Base-by-base conservation (phyloP, 2,888 invertebrate species). In the Hydroisotoma schaefferi region DNA sequence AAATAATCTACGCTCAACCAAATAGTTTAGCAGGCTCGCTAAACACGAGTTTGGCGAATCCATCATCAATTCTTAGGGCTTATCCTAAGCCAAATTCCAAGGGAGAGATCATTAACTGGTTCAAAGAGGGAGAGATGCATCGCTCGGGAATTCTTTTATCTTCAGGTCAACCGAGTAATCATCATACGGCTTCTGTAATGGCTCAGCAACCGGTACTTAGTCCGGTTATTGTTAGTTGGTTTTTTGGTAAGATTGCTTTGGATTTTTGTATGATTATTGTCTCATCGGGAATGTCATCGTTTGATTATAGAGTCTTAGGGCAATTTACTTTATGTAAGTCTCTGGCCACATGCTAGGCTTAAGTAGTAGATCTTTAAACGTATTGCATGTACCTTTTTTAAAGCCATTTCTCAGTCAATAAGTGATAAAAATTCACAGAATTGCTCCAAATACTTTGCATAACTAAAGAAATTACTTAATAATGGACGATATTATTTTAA, bases 181-280 rank as follows among this genome's bases (percentile, higher is more conserved):
- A 18, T 49, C 61, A 29, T 23, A 12, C 43, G 6, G 15, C 20
- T 5, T 5, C 47, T 5, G 26, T 46, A 22, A 22, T 38, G 18
- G 22, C 55, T 15, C 43, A 48, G 37, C 61, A 59, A 26, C 54
- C 52, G 22, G 48, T 26, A 6, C 47, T 46, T 8, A 46, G 44
- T n/a, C 62, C 62, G n/a, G 52, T 57, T 26, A 27, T 65, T 15
- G 62, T 65, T 28, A 55, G 43, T 25, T 65, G 65, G 65, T 65
- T 65, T 44, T 65, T 65, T 59, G 65, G 65, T 65, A 53, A 59
- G 58, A 51, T 8, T n/a, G n/a, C n/a, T n/a, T n/a, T n/a, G n/a
- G n/a, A n/a, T n/a, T n/a, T n/a, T n/a, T n/a, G n/a, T n/a, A n/a
- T n/a, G n/a, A n/a, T n/a, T n/a, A n/a, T n/a, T n/a, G n/a, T n/a